Evolutionary conservation across 2,113 vertebrate genomes (phyloP).

Genomic region (Silurus asotus): DNA sequence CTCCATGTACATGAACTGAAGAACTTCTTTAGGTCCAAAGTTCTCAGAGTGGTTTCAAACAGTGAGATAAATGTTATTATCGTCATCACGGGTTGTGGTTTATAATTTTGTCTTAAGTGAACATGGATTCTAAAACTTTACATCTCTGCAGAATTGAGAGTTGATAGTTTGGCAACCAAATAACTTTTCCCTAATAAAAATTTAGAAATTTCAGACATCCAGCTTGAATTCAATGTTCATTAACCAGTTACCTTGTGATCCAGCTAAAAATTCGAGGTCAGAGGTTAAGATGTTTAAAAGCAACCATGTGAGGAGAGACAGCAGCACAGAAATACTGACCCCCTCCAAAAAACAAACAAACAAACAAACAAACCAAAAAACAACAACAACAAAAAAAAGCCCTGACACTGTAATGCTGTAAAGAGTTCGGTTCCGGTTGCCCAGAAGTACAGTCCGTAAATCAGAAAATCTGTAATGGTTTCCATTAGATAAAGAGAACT

Average conservation of each 20-base stretch:
- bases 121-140: background rate
- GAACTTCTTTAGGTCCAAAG: background rate
- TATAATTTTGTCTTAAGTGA: background rate
- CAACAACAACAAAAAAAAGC: background rate
- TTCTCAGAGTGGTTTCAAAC: background rate
- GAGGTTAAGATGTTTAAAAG: background rate
- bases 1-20: background rate
- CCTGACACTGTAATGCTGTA: background rate
- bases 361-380: no score
- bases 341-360: background rate
- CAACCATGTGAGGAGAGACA: background rate
- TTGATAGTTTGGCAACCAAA: background rate
- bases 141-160: background rate
- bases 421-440: background rate
- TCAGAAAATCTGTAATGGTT: background rate
- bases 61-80: background rate
- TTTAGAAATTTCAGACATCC: background rate
- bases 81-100: background rate
- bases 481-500: background rate
- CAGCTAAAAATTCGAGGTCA: background rate
- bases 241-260: background rate
- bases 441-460: background rate
- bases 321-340: background rate
- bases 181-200: no score
- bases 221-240: background rate